Conservation (phyloP, 2,888 invertebrate species). For the Erebia epiphron region DNA sequence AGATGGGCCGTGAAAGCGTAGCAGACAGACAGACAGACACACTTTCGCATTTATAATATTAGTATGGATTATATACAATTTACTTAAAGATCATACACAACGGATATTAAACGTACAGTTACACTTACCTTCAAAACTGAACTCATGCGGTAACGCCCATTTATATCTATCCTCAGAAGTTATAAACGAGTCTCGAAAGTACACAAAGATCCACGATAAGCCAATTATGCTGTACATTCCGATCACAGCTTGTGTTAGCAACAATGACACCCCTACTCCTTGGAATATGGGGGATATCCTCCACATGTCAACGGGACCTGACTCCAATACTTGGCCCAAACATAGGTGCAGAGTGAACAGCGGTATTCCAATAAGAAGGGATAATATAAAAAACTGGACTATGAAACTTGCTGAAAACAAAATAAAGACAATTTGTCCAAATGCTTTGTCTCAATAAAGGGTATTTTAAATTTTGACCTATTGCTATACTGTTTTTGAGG, state of each 20-base stretch:
- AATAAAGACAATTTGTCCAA: neutral
- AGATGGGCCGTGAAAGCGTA: no score
- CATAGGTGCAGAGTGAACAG: conserved; percentile 92
- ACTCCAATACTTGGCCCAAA: conserved; percentile 91
- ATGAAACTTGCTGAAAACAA: conserved; percentile 88
- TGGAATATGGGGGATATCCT: conserved; percentile 95
- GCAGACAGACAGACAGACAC: no score
- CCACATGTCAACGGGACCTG: conserved; percentile 97
- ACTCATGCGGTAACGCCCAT: conserved; percentile 90
- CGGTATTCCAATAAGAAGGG: conserved; percentile 91
- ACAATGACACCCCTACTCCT: conserved; percentile 92
- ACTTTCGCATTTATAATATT: no score
- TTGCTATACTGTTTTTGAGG: no score
- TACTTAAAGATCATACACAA: no score
- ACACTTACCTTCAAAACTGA: conserved; percentile 85
- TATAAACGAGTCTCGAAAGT: conserved; percentile 93
- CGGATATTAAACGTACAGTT: no score
- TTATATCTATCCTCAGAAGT: conserved; percentile 90
- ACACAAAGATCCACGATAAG: conserved; percentile 95
- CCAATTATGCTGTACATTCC: conserved; percentile 95
- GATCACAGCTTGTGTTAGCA: conserved; percentile 90
- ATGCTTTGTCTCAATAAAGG: no score
- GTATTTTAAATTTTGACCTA: no score
- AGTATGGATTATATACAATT: no score
- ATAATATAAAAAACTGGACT: conserved; percentile 93